These are phyloP conservation scores for Aleadryas rufinucha DNA, from an alignment of 2,113 vertebrate species.

Conservation along the genomic window DNA sequence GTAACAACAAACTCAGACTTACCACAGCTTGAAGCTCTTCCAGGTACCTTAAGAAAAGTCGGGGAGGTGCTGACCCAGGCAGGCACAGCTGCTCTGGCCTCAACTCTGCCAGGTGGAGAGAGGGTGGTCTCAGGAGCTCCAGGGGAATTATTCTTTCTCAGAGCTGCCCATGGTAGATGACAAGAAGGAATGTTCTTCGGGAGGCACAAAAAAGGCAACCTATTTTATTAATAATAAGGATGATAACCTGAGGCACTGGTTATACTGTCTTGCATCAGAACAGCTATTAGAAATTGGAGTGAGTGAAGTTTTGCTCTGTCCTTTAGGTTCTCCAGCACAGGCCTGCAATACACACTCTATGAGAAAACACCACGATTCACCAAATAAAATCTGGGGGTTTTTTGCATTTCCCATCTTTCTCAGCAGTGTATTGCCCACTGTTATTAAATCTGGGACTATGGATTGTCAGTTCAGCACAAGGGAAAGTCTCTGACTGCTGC, in stretches of 20 bases:
- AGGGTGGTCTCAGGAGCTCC: not conserved
- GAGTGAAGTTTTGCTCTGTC: not conserved
- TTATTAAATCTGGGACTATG: not conserved
- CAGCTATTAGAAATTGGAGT: accelerated
- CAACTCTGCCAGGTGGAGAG: not conserved
- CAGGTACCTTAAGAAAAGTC: not conserved
- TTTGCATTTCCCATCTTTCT: not conserved
- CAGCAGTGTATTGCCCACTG: not conserved
- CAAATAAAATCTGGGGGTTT: accelerated
- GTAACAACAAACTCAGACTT: not conserved
- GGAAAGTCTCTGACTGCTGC: not conserved
- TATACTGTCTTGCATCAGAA: not conserved
- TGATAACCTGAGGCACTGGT: not conserved
- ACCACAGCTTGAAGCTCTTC: not conserved
- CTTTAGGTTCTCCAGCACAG: not conserved
- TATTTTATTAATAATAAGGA: not conserved
- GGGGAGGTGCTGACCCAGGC: not conserved
- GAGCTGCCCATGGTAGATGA: not conserved
- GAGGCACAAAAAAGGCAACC: not conserved
- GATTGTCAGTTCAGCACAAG: not conserved
- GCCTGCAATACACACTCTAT: not conserved
- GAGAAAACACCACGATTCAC: not conserved
- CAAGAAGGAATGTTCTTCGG: not conserved
- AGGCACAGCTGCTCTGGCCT: not conserved
- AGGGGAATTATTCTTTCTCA: not conserved